Conservation (phyloP, 2,888 invertebrate genomes). For the Ornithoptera alexandrae region DNA sequence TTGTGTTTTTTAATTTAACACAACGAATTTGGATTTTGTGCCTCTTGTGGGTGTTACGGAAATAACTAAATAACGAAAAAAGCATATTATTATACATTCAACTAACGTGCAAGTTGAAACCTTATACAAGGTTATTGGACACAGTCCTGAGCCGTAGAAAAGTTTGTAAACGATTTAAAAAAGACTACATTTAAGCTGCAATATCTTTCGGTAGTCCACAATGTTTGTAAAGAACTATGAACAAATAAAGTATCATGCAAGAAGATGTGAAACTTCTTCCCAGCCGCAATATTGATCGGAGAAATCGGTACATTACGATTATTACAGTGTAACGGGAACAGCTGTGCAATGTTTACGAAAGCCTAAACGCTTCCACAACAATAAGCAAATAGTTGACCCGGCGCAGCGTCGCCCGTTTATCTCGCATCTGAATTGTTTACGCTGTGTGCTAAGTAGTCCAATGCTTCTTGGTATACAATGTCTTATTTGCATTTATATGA, state of each 20-base stretch:
- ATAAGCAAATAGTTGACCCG: constrained; percentile 25
- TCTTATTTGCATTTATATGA: not conserved
- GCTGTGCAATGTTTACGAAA: constrained; percentile 17
- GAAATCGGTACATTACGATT: constrained; percentile 15
- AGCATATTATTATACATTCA: no score
- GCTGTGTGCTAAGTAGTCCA: constrained; percentile 4
- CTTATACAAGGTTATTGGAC: no score
- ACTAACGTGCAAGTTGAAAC: no score
- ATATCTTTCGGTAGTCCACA: no score
- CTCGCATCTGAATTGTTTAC: constrained; percentile 19
- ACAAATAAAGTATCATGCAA: not conserved
- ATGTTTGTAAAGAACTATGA: not conserved
- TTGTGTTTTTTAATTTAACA: no score
- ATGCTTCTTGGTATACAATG: not conserved
- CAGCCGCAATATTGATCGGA: not conserved
- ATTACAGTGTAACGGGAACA: constrained; percentile 16
- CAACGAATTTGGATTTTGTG: no score
- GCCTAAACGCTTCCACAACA: constrained; percentile 12
- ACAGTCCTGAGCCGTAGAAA: no score
- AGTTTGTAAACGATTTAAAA: no score
- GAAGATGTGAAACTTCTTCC: not conserved
- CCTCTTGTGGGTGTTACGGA: no score
- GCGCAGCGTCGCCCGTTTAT: constrained; percentile 17
- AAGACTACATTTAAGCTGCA: no score
- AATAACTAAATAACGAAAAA: no score